These are phyloP conservation scores for Melangyna quadrimaculata DNA, from an alignment of 2,888 invertebrate species.

Conservation along the genomic window DNA sequence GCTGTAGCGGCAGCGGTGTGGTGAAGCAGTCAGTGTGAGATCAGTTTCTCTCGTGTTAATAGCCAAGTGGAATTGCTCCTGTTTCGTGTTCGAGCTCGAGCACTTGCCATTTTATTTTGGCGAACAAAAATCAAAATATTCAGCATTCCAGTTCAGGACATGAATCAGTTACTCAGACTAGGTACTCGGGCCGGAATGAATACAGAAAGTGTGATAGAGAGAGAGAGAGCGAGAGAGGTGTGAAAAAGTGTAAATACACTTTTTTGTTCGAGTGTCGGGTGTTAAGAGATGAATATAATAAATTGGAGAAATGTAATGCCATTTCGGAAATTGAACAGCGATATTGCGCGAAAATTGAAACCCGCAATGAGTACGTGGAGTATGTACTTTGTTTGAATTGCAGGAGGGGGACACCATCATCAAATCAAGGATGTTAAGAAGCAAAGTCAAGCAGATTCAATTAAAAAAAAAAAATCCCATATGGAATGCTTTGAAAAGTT, in stretches of 20 bases:
- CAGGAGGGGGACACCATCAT: background rate
- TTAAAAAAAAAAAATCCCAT: background rate
- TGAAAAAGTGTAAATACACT: background rate
- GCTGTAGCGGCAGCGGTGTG: background rate
- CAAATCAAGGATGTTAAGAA: background rate
- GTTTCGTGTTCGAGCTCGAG: constrained; percentile 39
- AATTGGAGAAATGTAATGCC: constrained; percentile 57
- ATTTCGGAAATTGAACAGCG: constrained; percentile 55
- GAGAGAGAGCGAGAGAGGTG: background rate
- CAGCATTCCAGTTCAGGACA: constrained; percentile 20
- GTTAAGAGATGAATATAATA: constrained; percentile 53
- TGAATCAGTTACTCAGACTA: constrained; percentile 7
- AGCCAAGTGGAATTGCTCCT: constrained; percentile 27
- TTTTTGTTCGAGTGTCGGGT: constrained; percentile 13
- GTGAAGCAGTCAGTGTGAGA: background rate
- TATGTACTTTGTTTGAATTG: background rate
- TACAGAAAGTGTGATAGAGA: background rate
- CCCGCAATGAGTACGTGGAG: background rate
- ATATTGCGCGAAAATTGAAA: constrained; percentile 38
- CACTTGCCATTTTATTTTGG: background rate
- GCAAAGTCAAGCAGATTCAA: constrained; percentile 26
- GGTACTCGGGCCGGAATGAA: background rate
- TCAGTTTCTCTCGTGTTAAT: constrained; percentile 26
- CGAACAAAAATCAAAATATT: background rate
- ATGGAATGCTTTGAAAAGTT: background rate